A percentile compares a stretch with the other conserved stretches of the same genome.
Conservation (phyloP, 2,888 invertebrate genomes). For the Geophilus truncorum region DNA sequence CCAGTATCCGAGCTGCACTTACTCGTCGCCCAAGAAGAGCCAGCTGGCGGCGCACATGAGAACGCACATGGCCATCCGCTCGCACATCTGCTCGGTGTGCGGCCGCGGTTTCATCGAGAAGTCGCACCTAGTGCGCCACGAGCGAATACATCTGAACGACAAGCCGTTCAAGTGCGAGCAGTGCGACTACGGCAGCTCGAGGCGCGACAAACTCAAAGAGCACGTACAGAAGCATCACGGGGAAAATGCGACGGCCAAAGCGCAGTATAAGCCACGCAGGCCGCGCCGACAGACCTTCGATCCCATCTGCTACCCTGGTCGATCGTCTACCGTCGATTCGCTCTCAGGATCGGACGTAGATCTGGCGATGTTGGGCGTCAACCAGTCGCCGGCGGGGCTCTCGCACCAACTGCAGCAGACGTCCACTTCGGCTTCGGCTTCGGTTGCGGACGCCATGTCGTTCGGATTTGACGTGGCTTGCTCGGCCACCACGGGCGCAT, state of each 20-base stretch:
- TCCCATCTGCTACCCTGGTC: constrained; percentile 25
- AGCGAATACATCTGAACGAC: constrained; percentile 60
- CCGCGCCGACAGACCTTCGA: constrained; percentile 36
- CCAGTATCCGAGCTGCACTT: constrained; percentile 58
- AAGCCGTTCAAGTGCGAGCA: constrained; percentile 61
- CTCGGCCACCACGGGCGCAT: background rate
- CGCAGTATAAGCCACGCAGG: constrained; percentile 41
- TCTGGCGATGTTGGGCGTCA: background rate
- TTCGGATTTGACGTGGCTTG: background rate
- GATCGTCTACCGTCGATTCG: background rate
- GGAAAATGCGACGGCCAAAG: constrained; percentile 41
- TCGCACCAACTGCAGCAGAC: constrained; percentile 18
- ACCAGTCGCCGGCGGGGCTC: constrained; percentile 22
- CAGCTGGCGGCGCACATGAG: constrained; percentile 62
- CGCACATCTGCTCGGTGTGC: constrained; percentile 57
- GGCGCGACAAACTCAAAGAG: constrained; percentile 62
- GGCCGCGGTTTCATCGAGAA: constrained; percentile 63
- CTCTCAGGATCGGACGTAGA: background rate
- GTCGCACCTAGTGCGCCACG: constrained; percentile 62
- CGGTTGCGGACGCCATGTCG: constrained; percentile 28
- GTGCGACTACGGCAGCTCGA: constrained; percentile 61
- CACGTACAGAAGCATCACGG: constrained; percentile 52
- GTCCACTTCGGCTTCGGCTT: constrained; percentile 32
- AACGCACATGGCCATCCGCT: constrained; percentile 57
- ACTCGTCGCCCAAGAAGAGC: constrained; percentile 60